phyloP scores from a whole-genome alignment of 2,113 vertebrate species.

The Eulemur macaco region DNA sequence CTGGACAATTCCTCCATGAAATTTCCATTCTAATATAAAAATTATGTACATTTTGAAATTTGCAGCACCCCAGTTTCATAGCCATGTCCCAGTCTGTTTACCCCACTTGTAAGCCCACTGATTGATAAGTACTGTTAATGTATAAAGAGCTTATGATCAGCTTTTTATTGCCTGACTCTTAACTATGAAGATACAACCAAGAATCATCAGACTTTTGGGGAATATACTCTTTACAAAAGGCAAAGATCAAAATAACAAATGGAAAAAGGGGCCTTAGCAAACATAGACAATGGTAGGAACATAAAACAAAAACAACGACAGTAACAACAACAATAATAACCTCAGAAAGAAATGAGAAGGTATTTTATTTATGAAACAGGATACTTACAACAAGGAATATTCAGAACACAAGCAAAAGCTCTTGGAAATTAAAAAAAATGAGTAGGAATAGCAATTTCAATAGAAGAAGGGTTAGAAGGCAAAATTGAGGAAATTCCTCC shows the following conservation, averaged over 20 bases:
- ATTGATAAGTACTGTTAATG: neutral
- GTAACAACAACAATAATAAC: neutral
- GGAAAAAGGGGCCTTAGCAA: neutral
- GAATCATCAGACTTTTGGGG: neutral
- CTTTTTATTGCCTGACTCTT: neutral
- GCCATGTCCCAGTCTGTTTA: neutral
- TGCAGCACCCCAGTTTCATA: neutral
- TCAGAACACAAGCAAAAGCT: neutral
- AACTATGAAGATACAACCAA: neutral
- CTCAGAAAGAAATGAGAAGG: neutral
- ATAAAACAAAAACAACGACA: neutral
- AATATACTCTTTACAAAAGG: neutral
- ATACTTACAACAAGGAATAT: neutral
- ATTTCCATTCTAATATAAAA: neutral
- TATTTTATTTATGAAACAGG: neutral
- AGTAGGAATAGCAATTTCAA: neutral
- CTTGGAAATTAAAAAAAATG: conserved; percentile 39
- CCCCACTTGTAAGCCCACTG: neutral
- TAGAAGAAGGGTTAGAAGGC: neutral
- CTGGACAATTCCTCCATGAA: neutral
- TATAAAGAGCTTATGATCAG: neutral
- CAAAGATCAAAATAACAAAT: conserved; percentile 15
- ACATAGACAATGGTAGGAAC: neutral
- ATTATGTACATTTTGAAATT: neutral
- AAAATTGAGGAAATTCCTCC: neutral